Evolutionary conservation across 2,888 invertebrate species (phyloP), one percentile per base, ranked within the genome.

Genomic region (Chorisops tibialis): DNA sequence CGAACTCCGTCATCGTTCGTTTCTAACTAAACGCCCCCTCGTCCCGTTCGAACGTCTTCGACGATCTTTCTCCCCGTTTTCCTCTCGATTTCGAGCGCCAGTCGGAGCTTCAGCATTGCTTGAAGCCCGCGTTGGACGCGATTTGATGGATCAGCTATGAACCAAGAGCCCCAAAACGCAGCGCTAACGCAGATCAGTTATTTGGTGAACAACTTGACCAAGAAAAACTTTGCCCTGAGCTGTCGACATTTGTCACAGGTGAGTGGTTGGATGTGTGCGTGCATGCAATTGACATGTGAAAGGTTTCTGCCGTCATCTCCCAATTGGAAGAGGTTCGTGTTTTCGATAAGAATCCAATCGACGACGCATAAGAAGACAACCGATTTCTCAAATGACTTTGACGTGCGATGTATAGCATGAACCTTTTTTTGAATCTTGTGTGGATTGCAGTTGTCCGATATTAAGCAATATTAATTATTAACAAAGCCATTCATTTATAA

Each of bases 121-220:
- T 92, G 92, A 92, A 92, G 92, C 92, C 91, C 89, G 86, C 85
- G 87, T 86, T 85, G 56, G 19, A 45, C 56, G 56, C 56, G 88
- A 84, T 83, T 88, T 80, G 79, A 80, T 81, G 81, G 92, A 69
- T 75, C 91, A 93, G 93, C 91, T 93, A 94, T 94, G 94, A 93
- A 93, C 91, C 93, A 95, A 88, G 96, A 96, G 88, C 90, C 95
- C 87, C 88, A 94, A 87, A 93, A 92, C 86, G 91, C 94, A 89
- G 92, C 95, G 87, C 89, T 96, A 89, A 92, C 93, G 87, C 94
- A 96, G 89, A 96, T 96, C 85, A 91, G 91, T 89, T 91, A 91
- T 88, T 91, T 95, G 83, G 92, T 96, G 86, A 87, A 88, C 81
- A 92, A 91, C 85, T 87, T 96, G 84, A 93, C 86, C 80, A 96